phyloP scores from a whole-genome alignment of 2,797 vertebrate species.

The Hippocampus kuda region DNA sequence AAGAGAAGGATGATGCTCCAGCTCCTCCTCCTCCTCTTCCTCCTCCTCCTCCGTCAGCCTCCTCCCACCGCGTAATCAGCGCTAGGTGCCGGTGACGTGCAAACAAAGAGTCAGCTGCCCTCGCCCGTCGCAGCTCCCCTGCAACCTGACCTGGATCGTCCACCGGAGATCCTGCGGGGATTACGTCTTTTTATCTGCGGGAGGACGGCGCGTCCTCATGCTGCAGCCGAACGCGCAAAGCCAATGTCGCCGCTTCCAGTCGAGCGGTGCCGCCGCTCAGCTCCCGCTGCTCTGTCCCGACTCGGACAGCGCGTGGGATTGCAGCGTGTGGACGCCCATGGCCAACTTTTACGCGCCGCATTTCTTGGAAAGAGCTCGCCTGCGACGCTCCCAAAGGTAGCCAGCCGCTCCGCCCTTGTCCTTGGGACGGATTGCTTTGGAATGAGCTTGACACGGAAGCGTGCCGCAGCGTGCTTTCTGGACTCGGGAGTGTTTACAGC shows the following conservation, averaged over 20 bases:
- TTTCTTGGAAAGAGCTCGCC: conserved; percentile 76
- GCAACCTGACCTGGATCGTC: conserved; percentile 48
- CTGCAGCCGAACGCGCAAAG: conserved; percentile 57
- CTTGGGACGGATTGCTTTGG: not conserved
- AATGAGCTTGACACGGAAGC: not conserved
- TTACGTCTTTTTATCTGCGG: conserved; percentile 49
- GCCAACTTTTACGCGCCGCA: conserved; percentile 86
- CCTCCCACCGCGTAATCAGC: not conserved
- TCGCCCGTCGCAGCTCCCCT: conserved; percentile 37
- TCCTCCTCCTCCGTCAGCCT: conserved; percentile 13
- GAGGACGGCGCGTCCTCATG: conserved; percentile 56
- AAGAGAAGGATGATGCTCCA: conserved; percentile 57
- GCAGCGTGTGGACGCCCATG: conserved; percentile 77
- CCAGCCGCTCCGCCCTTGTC: not conserved
- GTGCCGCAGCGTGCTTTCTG: not conserved
- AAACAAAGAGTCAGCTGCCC: conserved; percentile 46
- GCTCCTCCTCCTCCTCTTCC: conserved; percentile 34
- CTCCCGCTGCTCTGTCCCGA: conserved; percentile 51
- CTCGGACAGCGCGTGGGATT: conserved; percentile 74
- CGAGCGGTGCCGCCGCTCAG: conserved; percentile 11
- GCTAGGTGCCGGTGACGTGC: conserved; percentile 77
- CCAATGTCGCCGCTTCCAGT: conserved; percentile 24
- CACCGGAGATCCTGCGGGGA: conserved; percentile 40
- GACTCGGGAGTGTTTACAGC: not conserved
- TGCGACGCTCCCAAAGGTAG: conserved; percentile 90